These are phyloP conservation scores for Polyommatus icarus DNA, from an alignment of 2,888 invertebrate genomes.

Conservation along the genomic window DNA sequence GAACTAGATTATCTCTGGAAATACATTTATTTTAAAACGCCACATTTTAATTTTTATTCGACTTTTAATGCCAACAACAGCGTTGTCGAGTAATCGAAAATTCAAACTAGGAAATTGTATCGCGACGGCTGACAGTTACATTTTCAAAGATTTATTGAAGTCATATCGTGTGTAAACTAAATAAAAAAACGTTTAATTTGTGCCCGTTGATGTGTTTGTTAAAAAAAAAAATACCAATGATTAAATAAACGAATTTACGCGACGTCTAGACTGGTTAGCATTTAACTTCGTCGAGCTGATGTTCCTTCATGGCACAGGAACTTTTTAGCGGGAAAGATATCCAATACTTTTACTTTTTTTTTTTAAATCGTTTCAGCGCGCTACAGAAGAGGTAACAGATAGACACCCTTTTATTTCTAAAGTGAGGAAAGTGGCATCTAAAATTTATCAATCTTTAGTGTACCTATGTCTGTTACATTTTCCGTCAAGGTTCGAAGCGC, in stretches of 20 bases:
- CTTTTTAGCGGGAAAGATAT: too few relatives aligned
- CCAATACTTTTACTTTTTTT: too few relatives aligned
- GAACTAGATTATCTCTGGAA: neutral
- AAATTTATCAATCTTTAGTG: neutral
- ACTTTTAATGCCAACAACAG: slow-evolving; percentile 23
- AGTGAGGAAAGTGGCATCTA: neutral
- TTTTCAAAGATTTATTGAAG: slow-evolving; percentile 38
- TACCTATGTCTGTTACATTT: neutral
- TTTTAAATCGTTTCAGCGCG: too few relatives aligned
- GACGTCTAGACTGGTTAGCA: too few relatives aligned
- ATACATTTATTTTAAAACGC: neutral
- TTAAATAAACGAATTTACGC: too few relatives aligned
- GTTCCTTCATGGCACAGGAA: too few relatives aligned
- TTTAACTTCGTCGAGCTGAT: too few relatives aligned
- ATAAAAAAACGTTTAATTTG: slow-evolving; percentile 9
- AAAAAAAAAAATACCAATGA: neutral
- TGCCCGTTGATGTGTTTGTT: neutral
- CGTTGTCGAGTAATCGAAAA: slow-evolving; percentile 19
- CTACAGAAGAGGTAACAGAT: too few relatives aligned
- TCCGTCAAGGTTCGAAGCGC: neutral
- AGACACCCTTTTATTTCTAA: too few relatives aligned
- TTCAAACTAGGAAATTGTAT: slow-evolving; percentile 28
- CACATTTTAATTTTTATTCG: slow-evolving; percentile 15
- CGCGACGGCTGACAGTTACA: slow-evolving; percentile 19
- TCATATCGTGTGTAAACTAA: slow-evolving; percentile 33